These are phyloP conservation scores for Lasaia peninsularis DNA, from an alignment of 1,140 invertebrate species.

Conservation along the genomic window DNA sequence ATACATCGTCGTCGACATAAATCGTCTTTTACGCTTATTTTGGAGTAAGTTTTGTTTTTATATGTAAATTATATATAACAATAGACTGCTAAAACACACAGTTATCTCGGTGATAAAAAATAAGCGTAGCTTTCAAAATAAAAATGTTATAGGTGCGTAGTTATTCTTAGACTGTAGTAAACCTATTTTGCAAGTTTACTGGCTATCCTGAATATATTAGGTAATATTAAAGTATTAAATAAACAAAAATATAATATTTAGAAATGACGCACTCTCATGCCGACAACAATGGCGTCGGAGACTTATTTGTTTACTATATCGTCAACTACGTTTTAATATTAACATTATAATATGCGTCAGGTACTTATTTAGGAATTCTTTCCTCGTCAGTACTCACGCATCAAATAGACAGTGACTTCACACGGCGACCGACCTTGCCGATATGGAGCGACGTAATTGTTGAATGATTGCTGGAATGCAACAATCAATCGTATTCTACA, in stretches of 20 bases:
- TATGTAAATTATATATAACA: too few relatives aligned
- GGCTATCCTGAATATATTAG: too few relatives aligned
- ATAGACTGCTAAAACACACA: too few relatives aligned
- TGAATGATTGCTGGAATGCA: slow-evolving; percentile 52
- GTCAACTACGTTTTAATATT: slow-evolving; percentile 6
- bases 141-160: too few relatives aligned
- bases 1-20: too few relatives aligned
- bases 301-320: not conserved
- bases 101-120: too few relatives aligned
- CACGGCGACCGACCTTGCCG: slow-evolving; percentile 50
- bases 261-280: not conserved
- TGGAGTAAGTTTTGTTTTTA: too few relatives aligned
- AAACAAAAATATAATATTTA: not conserved
- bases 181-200: too few relatives aligned
- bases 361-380: slow-evolving; percentile 41
- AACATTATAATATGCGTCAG: slow-evolving; percentile 16
- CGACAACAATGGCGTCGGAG: not conserved
- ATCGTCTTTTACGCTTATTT: too few relatives aligned
- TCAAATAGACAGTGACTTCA: slow-evolving; percentile 47
- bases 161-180: too few relatives aligned
- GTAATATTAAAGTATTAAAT: too few relatives aligned
- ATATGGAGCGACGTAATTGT: slow-evolving; percentile 59
- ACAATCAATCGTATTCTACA: slow-evolving; percentile 14
- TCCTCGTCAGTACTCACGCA: slow-evolving; percentile 47
- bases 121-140: too few relatives aligned